phyloP scores from a whole-genome alignment of 1,140 invertebrate genomes.

The Trichomalopsis sarcophagae region DNA sequence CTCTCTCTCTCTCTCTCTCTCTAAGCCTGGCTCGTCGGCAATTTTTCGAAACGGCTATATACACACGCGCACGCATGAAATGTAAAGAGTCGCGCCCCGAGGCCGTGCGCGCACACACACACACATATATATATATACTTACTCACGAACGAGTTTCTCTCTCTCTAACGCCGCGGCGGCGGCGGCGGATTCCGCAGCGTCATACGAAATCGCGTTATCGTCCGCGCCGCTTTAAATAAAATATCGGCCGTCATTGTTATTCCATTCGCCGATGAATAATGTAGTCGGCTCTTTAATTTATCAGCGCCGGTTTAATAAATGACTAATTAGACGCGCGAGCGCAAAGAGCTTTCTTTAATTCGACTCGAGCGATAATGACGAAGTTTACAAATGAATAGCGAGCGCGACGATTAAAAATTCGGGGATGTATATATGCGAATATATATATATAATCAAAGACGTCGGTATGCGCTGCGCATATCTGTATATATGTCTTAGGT shows the following conservation, averaged over 20 bases:
- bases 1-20: not conserved
- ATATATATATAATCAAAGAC: not conserved
- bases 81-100: no score
- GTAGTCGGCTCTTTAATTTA: not conserved
- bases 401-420: no score
- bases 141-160: not conserved
- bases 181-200: no score
- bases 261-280: not conserved
- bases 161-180: no score
- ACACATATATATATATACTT: not conserved
- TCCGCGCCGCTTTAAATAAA: no score
- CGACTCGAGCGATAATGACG: no score
- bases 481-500: not conserved
- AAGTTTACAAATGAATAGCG: no score
- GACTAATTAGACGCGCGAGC: no score
- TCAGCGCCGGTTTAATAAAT: no score
- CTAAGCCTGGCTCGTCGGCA: constrained; percentile 5
- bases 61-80: not conserved
- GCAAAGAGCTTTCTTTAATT: no score
- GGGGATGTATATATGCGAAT: not conserved
- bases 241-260: not conserved
- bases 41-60: constrained; percentile 3
- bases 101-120: not conserved
- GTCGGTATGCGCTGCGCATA: no score
- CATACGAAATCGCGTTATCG: no score